Conservation (phyloP, 2,113 vertebrate genomes). For the Vanacampus margaritifer region DNA sequence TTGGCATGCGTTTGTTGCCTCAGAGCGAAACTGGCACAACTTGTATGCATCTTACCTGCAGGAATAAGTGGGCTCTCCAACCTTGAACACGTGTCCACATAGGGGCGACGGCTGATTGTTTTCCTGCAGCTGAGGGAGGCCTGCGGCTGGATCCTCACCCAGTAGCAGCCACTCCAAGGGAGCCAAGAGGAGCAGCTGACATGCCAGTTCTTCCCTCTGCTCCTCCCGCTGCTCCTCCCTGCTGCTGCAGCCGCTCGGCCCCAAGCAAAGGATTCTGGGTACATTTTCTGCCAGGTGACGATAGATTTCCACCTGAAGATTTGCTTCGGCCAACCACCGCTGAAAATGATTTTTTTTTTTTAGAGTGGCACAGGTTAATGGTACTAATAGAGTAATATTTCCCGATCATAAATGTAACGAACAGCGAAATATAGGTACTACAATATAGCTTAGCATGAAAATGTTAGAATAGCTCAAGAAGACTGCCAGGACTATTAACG, state of each 20-base stretch:
- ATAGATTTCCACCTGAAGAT: slow-evolving; percentile 86
- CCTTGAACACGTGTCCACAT: slow-evolving; percentile 96
- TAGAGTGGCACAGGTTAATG: background rate
- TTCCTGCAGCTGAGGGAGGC: slow-evolving; percentile 85
- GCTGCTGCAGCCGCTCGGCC: slow-evolving; percentile 76
- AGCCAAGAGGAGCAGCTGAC: slow-evolving; percentile 84
- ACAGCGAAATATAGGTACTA: too few relatives aligned
- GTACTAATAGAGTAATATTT: background rate
- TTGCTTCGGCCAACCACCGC: slow-evolving; percentile 86
- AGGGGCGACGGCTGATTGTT: slow-evolving; percentile 89
- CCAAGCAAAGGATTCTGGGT: slow-evolving; percentile 89
- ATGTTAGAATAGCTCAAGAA: too few relatives aligned
- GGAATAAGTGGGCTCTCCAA: slow-evolving; percentile 95
- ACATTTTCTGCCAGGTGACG: slow-evolving; percentile 86
- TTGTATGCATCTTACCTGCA: slow-evolving; percentile 81
- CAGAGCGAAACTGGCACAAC: background rate
- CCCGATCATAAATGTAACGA: background rate
- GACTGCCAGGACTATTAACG: too few relatives aligned
- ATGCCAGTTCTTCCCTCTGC: slow-evolving; percentile 86
- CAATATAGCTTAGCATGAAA: too few relatives aligned
- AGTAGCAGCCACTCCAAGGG: slow-evolving; percentile 95
- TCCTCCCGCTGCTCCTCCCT: slow-evolving; percentile 82
- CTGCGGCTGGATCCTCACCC: slow-evolving; percentile 84
- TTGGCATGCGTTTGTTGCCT: background rate
- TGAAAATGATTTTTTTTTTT: slow-evolving; percentile 57